These are phyloP conservation scores for Chaetodon trifascialis DNA, from an alignment of 2,113 vertebrate genomes.

Conservation along the genomic window DNA sequence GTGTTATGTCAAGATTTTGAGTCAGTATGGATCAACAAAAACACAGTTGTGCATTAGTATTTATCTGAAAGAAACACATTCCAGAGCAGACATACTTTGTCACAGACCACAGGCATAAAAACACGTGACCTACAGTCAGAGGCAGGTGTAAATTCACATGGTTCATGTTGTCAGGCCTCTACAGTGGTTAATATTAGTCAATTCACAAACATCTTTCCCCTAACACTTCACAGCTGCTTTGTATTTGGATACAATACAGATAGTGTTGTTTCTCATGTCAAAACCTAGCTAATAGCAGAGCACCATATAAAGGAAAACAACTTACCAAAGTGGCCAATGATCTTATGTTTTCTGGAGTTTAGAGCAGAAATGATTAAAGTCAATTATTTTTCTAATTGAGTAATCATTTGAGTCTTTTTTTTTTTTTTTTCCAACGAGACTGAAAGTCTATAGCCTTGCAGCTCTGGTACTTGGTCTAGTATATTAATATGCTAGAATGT, in stretches of 20 bases:
- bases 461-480: neutral
- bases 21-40: neutral
- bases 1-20: neutral
- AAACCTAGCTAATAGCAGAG: neutral
- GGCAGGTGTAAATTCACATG: neutral
- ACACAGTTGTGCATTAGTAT: neutral
- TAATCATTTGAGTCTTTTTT: too few species aligned
- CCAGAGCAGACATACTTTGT: neutral
- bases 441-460: neutral
- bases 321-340: neutral
- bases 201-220: constrained; percentile 19
- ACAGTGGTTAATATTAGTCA: constrained; percentile 38
- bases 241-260: constrained; percentile 30
- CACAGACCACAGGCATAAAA: neutral
- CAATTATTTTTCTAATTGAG: neutral
- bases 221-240: constrained; percentile 52
- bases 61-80: neutral
- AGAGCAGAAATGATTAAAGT: neutral
- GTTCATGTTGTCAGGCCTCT: constrained; percentile 4
- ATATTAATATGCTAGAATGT: too few species aligned
- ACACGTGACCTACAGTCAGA: neutral
- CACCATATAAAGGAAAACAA: neutral
- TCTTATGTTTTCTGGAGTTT: neutral
- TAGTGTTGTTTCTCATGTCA: neutral
- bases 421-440: neutral